Evolutionary conservation across 2,888 invertebrate genomes (phyloP), one percentile per base, ranked within the genome.

Genomic region (Trisateles emortualis): DNA sequence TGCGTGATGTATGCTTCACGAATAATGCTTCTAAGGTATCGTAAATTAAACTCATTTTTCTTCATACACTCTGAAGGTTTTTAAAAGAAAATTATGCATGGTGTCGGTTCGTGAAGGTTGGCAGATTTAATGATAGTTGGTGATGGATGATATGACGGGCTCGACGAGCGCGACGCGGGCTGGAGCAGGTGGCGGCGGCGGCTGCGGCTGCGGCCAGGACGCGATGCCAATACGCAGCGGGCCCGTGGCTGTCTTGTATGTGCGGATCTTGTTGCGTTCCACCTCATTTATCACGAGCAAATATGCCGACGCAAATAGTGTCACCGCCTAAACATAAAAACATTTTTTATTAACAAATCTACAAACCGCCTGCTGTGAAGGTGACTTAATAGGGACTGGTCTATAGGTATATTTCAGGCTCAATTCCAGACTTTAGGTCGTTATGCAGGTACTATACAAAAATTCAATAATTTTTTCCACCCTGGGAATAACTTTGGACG

Each of bases 231-330:
- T 41, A 22, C 48, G 53, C 44, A 53, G 84, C 39, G 86, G 62
- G 32, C 82, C 66, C 61, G 76, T 79, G 44, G 71, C 41, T 39
- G 63, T 50, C 58, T 84, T 83, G 53, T 51, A 51, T 3, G 52
- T 11, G 13, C 72, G 72, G 35, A 49, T 17, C 38, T 78, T 81
- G 11, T 64, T 59, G 17, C 78, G 78, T 52, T 84, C 85, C 70
- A 84, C 54, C 54, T 81, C 81, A 30, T 74, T 71, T 8, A 74
- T 64, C 58, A 87, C 90, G 63, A 87, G 65, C 0, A 74, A 76
- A 68, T 88, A 89, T 2, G 86, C 81, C 2, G 83, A 75, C 57
- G 88, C 79, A 65, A 90, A 87, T 52, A 92, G 57, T 0, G 90
- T 86, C 56, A 87, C 83, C 14, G 88, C 82, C 91, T 92, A 71